phyloP scores from a whole-genome alignment of 37 sponge, comb jelly and placozoan species.

The Chondrilla cf. caribensis region DNA sequence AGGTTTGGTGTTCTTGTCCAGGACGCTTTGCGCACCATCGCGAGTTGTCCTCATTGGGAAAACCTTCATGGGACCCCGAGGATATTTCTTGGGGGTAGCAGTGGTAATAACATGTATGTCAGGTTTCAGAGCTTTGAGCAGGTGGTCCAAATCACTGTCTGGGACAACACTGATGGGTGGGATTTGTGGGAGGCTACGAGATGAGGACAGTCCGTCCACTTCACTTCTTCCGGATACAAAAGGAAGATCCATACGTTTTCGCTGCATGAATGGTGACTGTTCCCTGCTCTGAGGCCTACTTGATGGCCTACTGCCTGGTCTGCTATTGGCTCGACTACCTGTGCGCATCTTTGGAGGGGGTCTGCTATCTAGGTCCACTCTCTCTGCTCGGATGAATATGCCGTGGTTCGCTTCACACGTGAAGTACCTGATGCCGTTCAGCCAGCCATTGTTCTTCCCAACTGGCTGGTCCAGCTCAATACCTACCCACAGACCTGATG shows the following conservation, averaged over 20 bases:
- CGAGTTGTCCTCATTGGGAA: conserved; percentile 7
- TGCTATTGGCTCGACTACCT: not conserved
- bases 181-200: not conserved
- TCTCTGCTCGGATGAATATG: not conserved
- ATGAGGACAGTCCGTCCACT: not conserved
- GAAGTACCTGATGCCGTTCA: conserved; percentile 8
- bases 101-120: not conserved
- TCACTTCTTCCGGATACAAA: not conserved
- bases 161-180: not conserved
- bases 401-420: not conserved
- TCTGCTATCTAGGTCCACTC: not conserved
- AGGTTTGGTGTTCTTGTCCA: not conserved
- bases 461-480: not conserved
- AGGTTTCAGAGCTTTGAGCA: conserved; percentile 7
- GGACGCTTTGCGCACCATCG: not conserved
- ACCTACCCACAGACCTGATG: conserved; percentile 8
- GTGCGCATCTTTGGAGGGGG: not conserved
- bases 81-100: conserved; percentile 11
- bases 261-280: not conserved
- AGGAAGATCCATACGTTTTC: not conserved
- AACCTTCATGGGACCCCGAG: conserved; percentile 6
- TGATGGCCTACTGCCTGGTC: not conserved
- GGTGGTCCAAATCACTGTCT: conserved; percentile 8
- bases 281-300: not conserved
- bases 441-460: conserved; percentile 1